Base-by-base conservation (phyloP, 2,797 vertebrate species). In the Sebastes iracundus region DNA sequence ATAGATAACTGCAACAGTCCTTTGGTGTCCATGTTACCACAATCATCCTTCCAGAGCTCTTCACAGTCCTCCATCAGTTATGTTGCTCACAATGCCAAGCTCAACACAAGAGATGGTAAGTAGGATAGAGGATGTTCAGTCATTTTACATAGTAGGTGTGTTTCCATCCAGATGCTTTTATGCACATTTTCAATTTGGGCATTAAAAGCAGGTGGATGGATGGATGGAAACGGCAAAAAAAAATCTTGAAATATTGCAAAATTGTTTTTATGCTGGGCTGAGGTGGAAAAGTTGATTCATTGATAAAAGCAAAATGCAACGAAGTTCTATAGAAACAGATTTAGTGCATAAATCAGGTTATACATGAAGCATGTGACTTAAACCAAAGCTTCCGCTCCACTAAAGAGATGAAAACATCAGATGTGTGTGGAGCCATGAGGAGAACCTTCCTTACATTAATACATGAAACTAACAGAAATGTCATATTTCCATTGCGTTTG, bases 1-100 rank as follows among this genome's bases (percentile, higher is more conserved):
- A 20, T 94, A 98, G 97, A 97, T 95, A 95, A 96, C 72, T 98
- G 97, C 88, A 97, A 97, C 30, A 94, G 94, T 71, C 95, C 95
- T 10, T 81, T 98, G 75, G 93, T 95, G 65, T 94, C 96, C 66
- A 75, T 91, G 70, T 93, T 97, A 86, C 95, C 97, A 72, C 94
- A 93, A 58, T 93, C 95, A 1, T 96, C 96, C 2, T 98, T 97
- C 90, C 96, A 95, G 89, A 96, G 97, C 84, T 97, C 97, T 1
- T 97, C 97, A 1, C 96, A 97, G 80, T 94, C 97, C 30, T 97
- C 97, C 20, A 94, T 90, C 83, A 97, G 96, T 66, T 94, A 96
- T 9, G 96, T 95, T 27, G 95, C 97, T 32, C 96, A 95, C 53
- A 97, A 97, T 82, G 96, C 96, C 89, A 97, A 92, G 83, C 95